A percentile compares a stretch with the other conserved stretches of the same genome.
phyloP scores from a whole-genome alignment of 2,113 vertebrate species.

The Colaptes auratus region DNA sequence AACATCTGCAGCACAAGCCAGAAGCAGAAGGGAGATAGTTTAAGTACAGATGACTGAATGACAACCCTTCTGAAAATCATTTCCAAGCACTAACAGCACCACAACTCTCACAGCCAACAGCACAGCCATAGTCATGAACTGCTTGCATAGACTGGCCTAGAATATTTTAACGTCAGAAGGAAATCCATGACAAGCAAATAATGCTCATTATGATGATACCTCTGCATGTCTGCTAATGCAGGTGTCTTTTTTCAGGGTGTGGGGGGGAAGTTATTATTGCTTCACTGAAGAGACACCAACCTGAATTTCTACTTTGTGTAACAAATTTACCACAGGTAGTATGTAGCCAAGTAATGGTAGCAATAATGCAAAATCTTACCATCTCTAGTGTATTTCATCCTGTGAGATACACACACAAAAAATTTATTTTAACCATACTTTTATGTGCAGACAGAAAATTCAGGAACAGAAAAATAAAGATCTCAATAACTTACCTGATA shows the following conservation, averaged over 20 bases:
- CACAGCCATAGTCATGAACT: neutral
- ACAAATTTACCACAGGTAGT: neutral
- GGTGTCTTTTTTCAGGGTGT: neutral
- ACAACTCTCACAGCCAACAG: neutral
- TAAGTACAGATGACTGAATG: accelerated
- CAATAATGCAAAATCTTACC: neutral
- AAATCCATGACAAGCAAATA: neutral
- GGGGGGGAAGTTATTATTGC: neutral
- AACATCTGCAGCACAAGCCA: neutral
- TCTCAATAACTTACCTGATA: neutral
- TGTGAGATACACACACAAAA: neutral
- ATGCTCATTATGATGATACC: neutral
- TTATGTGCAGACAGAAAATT: neutral
- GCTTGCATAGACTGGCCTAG: neutral
- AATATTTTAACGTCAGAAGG: neutral
- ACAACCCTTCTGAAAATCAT: neutral
- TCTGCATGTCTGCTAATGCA: neutral
- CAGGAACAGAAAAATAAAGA: neutral
- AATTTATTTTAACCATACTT: neutral
- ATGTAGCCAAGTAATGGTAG: neutral
- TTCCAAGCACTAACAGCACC: neutral
- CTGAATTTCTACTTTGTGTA: neutral
- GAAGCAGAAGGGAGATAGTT: neutral
- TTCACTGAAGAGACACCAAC: neutral
- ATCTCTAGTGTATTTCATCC: neutral